Base-by-base conservation (phyloP, 2,888 invertebrate genomes). In the Pherbina coryleti region DNA sequence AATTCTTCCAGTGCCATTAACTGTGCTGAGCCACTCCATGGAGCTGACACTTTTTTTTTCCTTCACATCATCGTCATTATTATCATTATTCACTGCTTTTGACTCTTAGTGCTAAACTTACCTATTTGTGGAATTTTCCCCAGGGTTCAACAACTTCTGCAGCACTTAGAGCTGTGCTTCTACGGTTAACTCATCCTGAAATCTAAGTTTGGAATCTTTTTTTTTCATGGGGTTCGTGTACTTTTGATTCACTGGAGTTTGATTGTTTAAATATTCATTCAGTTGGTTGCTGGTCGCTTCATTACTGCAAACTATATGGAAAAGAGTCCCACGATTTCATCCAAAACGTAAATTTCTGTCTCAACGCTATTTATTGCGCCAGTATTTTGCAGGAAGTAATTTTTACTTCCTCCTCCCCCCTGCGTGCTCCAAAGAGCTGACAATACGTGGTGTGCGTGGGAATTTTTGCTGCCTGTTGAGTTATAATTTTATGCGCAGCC, bases 1-100 rank as follows among this genome's bases (percentile, higher is more conserved):
- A 92, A 92, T 92, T 92, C 92, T 92, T 92, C 92, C 92, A 92
- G 92, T 92, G 92, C 92, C 92, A 92, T 92, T 92, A 90, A 91
- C 91, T 91, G 92, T 89, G 88, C 85, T 80, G 85, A 84, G 86
- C 83, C 79, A 55, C 19, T 55, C 19, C 55, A 55, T 19, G 8
- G 8, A 55, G 19, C 55, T 22, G 25, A 22, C 22, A 28, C 31
- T 17, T 62, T 28, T 28, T 17, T 3, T 8, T 22, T 55, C 9
- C 22, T 66, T 51, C 49, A 19, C 51, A 69, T 49, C 51, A 69
- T 67, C 44, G 17, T 67, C 67, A 19, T 44, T 34, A 37, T 19
- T 17, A 34, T 66, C 9, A 34, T 19, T 31, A 67, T 44, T 28
- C 19, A 69, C 37, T 44, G 67, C 17, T 51, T 62, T 69, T 69